phyloP scores from a whole-genome alignment of 1,140 invertebrate species.

The Saccostrea echinata region DNA sequence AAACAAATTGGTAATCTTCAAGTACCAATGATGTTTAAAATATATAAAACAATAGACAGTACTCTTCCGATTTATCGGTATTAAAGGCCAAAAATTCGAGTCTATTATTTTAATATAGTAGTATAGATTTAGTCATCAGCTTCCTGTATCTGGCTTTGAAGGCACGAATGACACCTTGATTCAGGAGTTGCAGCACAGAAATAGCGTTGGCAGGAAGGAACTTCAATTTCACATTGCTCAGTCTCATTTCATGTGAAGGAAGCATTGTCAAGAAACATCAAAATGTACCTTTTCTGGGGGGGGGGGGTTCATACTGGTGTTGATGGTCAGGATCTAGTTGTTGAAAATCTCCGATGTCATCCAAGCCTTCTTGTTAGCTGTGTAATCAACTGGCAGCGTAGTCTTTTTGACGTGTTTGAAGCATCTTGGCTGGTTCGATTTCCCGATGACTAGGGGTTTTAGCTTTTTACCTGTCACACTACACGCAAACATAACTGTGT shows the following conservation, averaged over 20 bases:
- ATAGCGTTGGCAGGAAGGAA: neutral
- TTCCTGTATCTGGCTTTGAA: neutral
- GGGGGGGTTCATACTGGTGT: conserved; percentile 49
- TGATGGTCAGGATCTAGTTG: conserved; percentile 49
- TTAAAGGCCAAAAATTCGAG: too few relatives aligned
- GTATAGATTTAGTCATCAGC: neutral
- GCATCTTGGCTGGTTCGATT: conserved; percentile 60
- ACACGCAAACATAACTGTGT: conserved; percentile 58
- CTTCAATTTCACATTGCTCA: neutral
- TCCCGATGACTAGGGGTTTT: conserved; percentile 61
- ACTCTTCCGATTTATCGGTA: too few relatives aligned
- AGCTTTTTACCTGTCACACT: conserved; percentile 35
- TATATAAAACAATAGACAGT: too few relatives aligned
- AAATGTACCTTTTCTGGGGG: conserved; percentile 50
- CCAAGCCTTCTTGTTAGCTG: conserved; percentile 58
- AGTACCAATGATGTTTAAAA: too few relatives aligned
- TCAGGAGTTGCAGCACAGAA: neutral
- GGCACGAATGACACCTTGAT: neutral
- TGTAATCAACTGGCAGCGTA: conserved; percentile 8
- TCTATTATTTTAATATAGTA: too few relatives aligned
- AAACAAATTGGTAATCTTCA: too few relatives aligned
- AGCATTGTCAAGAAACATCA: conserved; percentile 45
- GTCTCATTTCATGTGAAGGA: neutral
- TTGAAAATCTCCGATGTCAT: conserved; percentile 54
- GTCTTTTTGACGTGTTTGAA: conserved; percentile 59